These are phyloP conservation scores for Protobothrops flavoviridis DNA, from an alignment of 2,113 vertebrate genomes.

Conservation along the genomic window DNA sequence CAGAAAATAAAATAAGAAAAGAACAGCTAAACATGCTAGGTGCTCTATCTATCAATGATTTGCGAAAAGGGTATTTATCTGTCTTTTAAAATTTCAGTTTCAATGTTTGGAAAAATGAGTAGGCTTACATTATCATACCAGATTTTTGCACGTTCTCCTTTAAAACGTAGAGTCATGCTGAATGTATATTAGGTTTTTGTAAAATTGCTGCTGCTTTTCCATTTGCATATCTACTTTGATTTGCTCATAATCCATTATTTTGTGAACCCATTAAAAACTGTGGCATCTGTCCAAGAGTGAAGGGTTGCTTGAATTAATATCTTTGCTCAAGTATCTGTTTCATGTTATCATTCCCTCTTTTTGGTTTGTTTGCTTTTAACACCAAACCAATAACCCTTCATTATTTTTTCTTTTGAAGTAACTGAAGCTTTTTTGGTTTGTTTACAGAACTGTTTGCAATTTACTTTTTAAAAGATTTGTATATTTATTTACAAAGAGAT, in stretches of 20 bases:
- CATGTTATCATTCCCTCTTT: constrained; percentile 18
- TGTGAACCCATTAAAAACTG: not conserved
- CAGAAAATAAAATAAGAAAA: constrained; percentile 23
- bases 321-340: constrained; percentile 16
- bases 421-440: too few species aligned
- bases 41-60: constrained; percentile 23
- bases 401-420: constrained; percentile 24
- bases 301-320: constrained; percentile 28
- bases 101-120: constrained; percentile 44
- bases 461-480: not conserved
- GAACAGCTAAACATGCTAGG: constrained; percentile 47
- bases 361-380: not conserved
- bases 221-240: constrained; percentile 9
- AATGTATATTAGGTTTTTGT: constrained; percentile 28
- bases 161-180: constrained; percentile 40
- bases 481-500: not conserved
- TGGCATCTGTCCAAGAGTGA: not conserved
- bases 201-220: constrained; percentile 34
- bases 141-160: constrained; percentile 19
- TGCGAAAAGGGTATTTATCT: constrained; percentile 34
- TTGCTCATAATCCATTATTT: constrained; percentile 16
- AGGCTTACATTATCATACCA: constrained; percentile 8
- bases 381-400: constrained; percentile 5
- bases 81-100: constrained; percentile 35
- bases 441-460: not conserved